Base-by-base conservation (phyloP, 2,888 invertebrate species). In the Pilophorus perplexus region DNA sequence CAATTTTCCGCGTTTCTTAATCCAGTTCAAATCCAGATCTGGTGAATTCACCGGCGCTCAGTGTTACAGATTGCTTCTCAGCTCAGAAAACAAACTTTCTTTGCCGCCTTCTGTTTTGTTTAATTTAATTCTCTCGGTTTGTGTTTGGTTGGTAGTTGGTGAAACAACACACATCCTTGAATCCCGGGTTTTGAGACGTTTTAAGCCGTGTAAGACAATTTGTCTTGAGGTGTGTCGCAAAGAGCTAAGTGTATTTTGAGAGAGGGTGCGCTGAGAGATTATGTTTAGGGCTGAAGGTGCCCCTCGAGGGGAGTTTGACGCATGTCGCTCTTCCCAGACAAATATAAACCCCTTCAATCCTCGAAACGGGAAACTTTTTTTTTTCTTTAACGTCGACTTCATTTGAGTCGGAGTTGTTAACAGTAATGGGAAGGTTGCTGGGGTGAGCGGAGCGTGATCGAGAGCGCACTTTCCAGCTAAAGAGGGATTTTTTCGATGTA, bases 171-270 rank as follows among this genome's bases (percentile, higher is more conserved):
- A n/a, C n/a, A n/a, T n/a, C n/a, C n/a, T n/a, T n/a, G n/a, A n/a
- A n/a, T n/a, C n/a, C n/a, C n/a, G n/a, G 22, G 55, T 55, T 55
- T 55, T 55, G 33, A 55, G 55, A 22, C 55, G 22, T 55, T 55
- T 55, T 55, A 55, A 55, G 55, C 55, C 55, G 18, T 55, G 55
- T 55, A 55, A 55, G 37, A 55, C 55, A 37, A 55, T 55, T 55
- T 55, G 55, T 55, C 55, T 55, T 55, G 55, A 37, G 55, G 55
- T 37, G 28, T 37, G 38, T 22, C 38, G 38, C 5, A 16, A 27
- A 16, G 27, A 38, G 37, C 55, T 55, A 38, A 55, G 55, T 55
- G 55, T 55, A 55, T 55, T 55, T 55, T 55, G 33, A 55, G 55
- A 55, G 37, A 55, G 55, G 55, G 55, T 38, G 55, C 38, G 55